These are phyloP conservation scores for Actinia tenebrosa DNA, from an alignment of 64 coral and sea anemone genomes.

Conservation along the genomic window DNA sequence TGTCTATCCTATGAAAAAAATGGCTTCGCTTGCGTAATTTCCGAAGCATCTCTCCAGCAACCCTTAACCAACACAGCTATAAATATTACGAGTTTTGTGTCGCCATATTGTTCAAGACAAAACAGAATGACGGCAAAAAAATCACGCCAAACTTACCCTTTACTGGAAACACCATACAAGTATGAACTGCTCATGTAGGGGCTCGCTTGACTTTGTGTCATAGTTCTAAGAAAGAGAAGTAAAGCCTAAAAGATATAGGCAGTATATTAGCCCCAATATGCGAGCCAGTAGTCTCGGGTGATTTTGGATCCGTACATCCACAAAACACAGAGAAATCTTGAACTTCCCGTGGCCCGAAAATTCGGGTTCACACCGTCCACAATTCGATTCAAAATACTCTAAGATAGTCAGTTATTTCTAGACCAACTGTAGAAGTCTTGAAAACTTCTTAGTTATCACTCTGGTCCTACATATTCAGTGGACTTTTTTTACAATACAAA, in stretches of 20 bases:
- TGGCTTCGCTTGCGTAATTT: constrained; percentile 7
- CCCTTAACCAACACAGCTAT: constrained; percentile 14
- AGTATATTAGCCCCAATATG: constrained; percentile 25
- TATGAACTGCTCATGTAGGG: constrained; percentile 23
- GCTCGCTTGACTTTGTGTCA: constrained; percentile 32
- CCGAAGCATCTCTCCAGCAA: constrained; percentile 20
- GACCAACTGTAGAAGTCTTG: constrained; percentile 14
- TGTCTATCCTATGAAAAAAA: neutral
- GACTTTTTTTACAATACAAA: constrained; percentile 39
- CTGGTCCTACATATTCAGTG: constrained; percentile 62
- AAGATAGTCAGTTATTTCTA: neutral
- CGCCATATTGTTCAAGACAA: constrained; percentile 21
- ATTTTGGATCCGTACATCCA: constrained; percentile 15
- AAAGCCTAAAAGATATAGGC: constrained; percentile 14
- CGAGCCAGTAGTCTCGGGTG: constrained; percentile 14
- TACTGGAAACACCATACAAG: neutral
- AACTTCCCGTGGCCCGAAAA: constrained; percentile 9
- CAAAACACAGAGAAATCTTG: constrained; percentile 19
- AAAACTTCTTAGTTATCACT: constrained; percentile 9
- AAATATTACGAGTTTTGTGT: neutral
- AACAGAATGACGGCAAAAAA: constrained; percentile 5
- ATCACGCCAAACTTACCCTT: constrained; percentile 25
- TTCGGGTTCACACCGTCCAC: constrained; percentile 19
- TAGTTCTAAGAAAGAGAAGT: constrained; percentile 13
- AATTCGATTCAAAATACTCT: neutral